Base-by-base conservation (phyloP, 2,797 vertebrate species). In the Yasuhikotakia modesta region DNA sequence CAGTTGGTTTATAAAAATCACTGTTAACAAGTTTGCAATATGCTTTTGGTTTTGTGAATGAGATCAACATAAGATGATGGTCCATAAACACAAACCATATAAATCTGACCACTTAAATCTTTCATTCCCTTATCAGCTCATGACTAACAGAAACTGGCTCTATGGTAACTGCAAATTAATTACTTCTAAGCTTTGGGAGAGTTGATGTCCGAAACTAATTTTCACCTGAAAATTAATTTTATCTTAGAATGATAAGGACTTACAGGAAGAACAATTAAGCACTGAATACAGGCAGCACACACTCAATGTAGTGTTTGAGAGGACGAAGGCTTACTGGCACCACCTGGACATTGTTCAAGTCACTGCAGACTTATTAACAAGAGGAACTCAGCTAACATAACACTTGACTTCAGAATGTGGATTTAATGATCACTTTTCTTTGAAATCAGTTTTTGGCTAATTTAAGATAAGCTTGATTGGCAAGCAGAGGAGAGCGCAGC, bases 11-110 rank as follows among this genome's bases (percentile, higher is more conserved):
- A 35, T 72, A 67, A 22, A 46, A 67, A 66, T 1, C 13, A 4
- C 46, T 48, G 22, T 64, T 76, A 21, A 66, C 69, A 79, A 77
- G 57, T 55, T 71, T 32, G 4, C 45, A 67, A 76, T 64, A 80
- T n/a, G 74, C 1, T 71, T 50, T 1, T 8, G 35, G 50, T 19
- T 35, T 57, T 66, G 52, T 60, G 68, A 61, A 10, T 50, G 13
- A 16, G 13, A 16, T 39, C 35, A 39, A 39, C 6, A 39, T 39
- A 39, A 6, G 5, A 39, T 39, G 35, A 39, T 39, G 35, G 35
- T 39, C 5, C 16, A 14, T 3, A 48, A 19, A 39, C 7, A 70
- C 32, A 35, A 64, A n/a, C 7, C 0, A 10, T 27, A 61, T 55
- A 5, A n/a, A 17, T 45, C n/a, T 72, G 22, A 61, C 17, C 27